Evolutionary conservation across 2,113 vertebrate genomes (phyloP).

Genomic region (Pseudorasbora parva): DNA sequence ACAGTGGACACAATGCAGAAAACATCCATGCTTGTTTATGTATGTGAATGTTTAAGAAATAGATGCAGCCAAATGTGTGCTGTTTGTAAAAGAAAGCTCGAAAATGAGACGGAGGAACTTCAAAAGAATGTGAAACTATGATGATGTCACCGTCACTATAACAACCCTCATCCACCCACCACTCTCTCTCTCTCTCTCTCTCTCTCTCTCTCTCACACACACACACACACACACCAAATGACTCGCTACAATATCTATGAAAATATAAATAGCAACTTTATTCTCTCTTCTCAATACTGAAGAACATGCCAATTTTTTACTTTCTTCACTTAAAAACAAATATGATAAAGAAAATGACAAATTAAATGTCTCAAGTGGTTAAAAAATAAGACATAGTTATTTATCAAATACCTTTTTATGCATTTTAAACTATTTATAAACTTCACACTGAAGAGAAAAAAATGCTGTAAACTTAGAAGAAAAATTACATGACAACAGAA

Average conservation of each 20-base stretch:
- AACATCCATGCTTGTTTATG: conserved; percentile 33
- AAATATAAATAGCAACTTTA: conserved; percentile 24
- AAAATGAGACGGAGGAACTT: conserved; percentile 17
- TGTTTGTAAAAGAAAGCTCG: not conserved
- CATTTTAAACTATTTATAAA: not conserved
- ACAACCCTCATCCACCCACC: conserved; percentile 28
- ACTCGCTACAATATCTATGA: not conserved
- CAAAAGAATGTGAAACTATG: conserved; percentile 17
- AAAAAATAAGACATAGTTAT: not conserved
- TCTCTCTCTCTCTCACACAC: not conserved
- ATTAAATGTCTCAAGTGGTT: not conserved
- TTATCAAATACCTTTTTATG: not conserved
- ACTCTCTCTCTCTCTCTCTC: not conserved
- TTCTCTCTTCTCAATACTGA: not conserved
- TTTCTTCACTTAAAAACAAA: conserved; percentile 14
- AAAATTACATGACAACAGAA: not conserved
- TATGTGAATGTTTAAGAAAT: not conserved
- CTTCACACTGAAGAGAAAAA: not conserved
- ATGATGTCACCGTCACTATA: conserved; percentile 33
- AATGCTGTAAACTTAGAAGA: too few relatives aligned
- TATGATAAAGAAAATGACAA: not conserved
- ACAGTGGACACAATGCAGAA: conserved; percentile 58
- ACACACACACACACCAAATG: conserved; percentile 33
- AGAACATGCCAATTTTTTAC: not conserved
- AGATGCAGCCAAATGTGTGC: not conserved